Evolutionary conservation across 2,797 vertebrate genomes (phyloP), one percentile per base, ranked within the genome.

Genomic region (Limosa lapponica): DNA sequence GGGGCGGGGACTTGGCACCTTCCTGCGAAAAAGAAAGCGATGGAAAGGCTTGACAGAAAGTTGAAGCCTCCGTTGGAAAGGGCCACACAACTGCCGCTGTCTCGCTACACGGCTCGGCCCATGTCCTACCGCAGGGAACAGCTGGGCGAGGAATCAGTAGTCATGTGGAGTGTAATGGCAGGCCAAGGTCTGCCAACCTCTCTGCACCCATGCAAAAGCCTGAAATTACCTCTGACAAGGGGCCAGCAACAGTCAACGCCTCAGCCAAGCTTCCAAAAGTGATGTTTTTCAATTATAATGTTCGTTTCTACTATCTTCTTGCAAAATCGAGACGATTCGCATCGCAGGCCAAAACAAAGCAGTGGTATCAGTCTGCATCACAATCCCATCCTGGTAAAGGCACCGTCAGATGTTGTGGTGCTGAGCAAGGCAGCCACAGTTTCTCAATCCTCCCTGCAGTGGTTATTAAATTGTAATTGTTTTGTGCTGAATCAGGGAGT

Each of bases 401-500:
- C 89, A 70, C 39, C 8, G 8, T 81, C 89, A 65, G 79, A 85
- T 69, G 73, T 16, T 90, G 72, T 15, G 73, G 43, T 66, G 94
- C 91, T 94, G 87, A 95, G 90, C 95, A 79, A 94, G 58, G 66
- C 77, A 93, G 93, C 62, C 77, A 66, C 85, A 66, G 90, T 96
- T 96, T 96, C 96, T 84, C 96, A 96, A 92, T 82, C 70, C 73
- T 94, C 39, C 36, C 73, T 90, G 74, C 88, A 73, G 81, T 87
- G 78, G 59, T 95, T 96, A 95, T 96, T 97, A 95, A 82, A 89
- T 6, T 64, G 52, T 80, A 95, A 92, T 95, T 90, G 90, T 61
- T 91, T 92, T 51, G 74, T 85, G 94, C 95, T 95, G 96, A 95
- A 89, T 95, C 94, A 96, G 94, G 71, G 73, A 96, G 87, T 94